Percentiles rank a stretch among this genome's conserved stretches.
Conservation (phyloP, 1,140 invertebrate genomes). For the Zaprionus davidi region DNA sequence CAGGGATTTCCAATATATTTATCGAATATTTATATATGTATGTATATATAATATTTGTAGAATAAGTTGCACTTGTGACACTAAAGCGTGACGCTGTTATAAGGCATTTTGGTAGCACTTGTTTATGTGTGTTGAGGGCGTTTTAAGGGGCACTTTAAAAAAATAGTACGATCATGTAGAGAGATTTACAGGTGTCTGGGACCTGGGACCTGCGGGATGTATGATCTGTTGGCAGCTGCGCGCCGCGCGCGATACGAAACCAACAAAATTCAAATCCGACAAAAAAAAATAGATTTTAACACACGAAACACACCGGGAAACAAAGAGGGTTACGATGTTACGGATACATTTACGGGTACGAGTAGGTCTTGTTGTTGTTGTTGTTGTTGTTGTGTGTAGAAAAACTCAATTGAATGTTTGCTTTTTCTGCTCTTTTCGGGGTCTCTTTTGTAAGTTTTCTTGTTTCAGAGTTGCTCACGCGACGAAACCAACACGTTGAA, state of each 20-base stretch:
- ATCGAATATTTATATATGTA: slow-evolving; percentile 12
- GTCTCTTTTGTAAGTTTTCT: slow-evolving; percentile 28
- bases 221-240: slow-evolving; percentile 22
- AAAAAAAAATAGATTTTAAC: slow-evolving; percentile 21
- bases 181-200: slow-evolving; percentile 7
- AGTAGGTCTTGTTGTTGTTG: slow-evolving; percentile 6
- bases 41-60: slow-evolving; percentile 8
- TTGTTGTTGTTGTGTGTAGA: slow-evolving; percentile 8
- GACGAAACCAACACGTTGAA: slow-evolving; percentile 81
- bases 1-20: neutral
- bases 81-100: slow-evolving; percentile 76
- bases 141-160: slow-evolving; percentile 67
- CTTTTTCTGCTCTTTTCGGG: slow-evolving; percentile 25
- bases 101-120: slow-evolving; percentile 75
- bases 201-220: neutral
- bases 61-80: slow-evolving; percentile 66
- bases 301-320: slow-evolving; percentile 21
- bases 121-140: slow-evolving; percentile 37
- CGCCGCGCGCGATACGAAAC: slow-evolving; percentile 27
- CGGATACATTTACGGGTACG: slow-evolving; percentile 16
- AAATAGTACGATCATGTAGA: slow-evolving; percentile 56
- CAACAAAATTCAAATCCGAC: slow-evolving; percentile 5
- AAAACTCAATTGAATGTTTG: slow-evolving; percentile 41
- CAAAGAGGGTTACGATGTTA: slow-evolving; percentile 7
- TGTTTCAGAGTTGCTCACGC: slow-evolving; percentile 76